These are phyloP conservation scores for Sylvicola cinctus DNA, from an alignment of 2,888 invertebrate species.

Conservation along the genomic window DNA sequence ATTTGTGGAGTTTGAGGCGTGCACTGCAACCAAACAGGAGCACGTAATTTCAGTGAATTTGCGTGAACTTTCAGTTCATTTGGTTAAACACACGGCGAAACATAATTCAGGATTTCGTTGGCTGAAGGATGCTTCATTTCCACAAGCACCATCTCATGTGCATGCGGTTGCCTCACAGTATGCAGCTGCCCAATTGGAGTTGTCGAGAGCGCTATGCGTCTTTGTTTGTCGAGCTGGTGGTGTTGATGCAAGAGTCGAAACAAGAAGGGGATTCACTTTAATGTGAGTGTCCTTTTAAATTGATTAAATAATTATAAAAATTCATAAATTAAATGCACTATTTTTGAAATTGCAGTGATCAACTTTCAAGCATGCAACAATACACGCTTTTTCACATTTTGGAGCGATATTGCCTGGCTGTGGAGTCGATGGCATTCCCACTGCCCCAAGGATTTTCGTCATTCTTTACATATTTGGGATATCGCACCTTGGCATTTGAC, in stretches of 20 bases:
- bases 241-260: slow-evolving; percentile 43
- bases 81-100: slow-evolving; percentile 40
- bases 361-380: slow-evolving; percentile 45
- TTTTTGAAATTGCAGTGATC: slow-evolving; percentile 37
- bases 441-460: slow-evolving; percentile 74
- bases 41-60: slow-evolving; percentile 78
- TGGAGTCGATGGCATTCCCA: slow-evolving; percentile 61
- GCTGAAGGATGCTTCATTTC: slow-evolving; percentile 24
- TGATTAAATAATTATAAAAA: slow-evolving; percentile 4
- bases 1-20: slow-evolving; percentile 63
- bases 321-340: slow-evolving; percentile 1
- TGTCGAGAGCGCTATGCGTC: slow-evolving; percentile 55
- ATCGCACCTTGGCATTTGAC: slow-evolving; percentile 52
- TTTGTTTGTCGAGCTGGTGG: slow-evolving; percentile 47
- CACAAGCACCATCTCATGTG: slow-evolving; percentile 46
- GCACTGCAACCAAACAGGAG: slow-evolving; percentile 74
- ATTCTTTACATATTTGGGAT: slow-evolving; percentile 73
- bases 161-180: slow-evolving; percentile 67
- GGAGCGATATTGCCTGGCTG: slow-evolving; percentile 62
- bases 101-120: slow-evolving; percentile 26
- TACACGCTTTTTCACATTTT: slow-evolving; percentile 53
- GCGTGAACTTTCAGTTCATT: slow-evolving; percentile 66
- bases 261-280: slow-evolving; percentile 54
- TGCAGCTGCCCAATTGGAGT: slow-evolving; percentile 62
- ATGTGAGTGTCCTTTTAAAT: slow-evolving; percentile 32